These are phyloP conservation scores for Triplophysa yarkandensis DNA, from an alignment of 2,797 vertebrate species.

Conservation along the genomic window DNA sequence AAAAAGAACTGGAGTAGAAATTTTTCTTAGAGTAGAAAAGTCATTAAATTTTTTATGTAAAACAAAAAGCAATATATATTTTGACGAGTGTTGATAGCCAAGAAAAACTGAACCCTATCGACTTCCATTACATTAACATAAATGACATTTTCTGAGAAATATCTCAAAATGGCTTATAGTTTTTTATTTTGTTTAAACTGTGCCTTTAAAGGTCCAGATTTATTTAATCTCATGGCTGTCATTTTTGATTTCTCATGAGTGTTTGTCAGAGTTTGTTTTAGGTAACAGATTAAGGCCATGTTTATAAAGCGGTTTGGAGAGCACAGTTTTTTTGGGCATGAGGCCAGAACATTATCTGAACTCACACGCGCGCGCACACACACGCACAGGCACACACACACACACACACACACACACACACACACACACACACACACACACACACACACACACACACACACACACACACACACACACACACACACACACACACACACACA, in stretches of 20 bases:
- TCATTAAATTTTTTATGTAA: too few relatives aligned
- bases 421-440: conserved; percentile 25
- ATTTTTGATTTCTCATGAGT: conserved; percentile 8
- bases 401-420: conserved; percentile 14
- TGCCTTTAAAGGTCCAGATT: neutral
- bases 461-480: conserved; percentile 19
- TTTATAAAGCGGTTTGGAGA: conserved; percentile 19
- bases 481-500: conserved; percentile 28
- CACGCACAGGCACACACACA: conserved; percentile 27
- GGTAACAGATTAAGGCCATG: conserved; percentile 38
- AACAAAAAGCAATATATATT: too few relatives aligned
- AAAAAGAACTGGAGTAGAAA: too few relatives aligned
- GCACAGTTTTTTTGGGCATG: conserved; percentile 17
- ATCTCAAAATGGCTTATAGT: too few relatives aligned
- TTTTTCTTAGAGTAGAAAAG: too few relatives aligned
- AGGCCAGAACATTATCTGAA: conserved; percentile 33
- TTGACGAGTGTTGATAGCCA: too few relatives aligned
- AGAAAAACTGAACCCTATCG: too few relatives aligned
- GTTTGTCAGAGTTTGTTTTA: conserved; percentile 20
- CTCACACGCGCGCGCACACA: too few relatives aligned
- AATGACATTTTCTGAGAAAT: too few relatives aligned
- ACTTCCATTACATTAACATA: too few relatives aligned
- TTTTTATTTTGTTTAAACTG: too few relatives aligned
- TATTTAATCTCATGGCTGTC: too few relatives aligned
- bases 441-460: conserved; percentile 24